Conservation (phyloP, 2,797 vertebrate genomes). For the Oophaga sylvatica region DNA sequence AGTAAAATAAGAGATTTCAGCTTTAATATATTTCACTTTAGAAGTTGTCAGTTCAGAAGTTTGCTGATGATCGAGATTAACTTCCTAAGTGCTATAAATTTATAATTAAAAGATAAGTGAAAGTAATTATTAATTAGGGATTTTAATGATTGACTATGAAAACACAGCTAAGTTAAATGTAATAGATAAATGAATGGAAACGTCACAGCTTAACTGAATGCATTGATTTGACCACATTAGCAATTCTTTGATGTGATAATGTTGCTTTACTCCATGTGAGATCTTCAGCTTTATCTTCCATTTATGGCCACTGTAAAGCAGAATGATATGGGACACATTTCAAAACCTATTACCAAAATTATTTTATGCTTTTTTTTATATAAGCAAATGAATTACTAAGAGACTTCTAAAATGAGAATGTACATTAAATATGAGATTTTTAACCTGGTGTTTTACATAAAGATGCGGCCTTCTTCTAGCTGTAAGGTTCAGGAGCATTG, state of each 20-base stretch:
- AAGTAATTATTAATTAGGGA: constrained; percentile 40
- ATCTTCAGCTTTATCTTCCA: constrained; percentile 32
- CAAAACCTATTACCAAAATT: not conserved
- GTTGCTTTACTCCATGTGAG: constrained; percentile 8
- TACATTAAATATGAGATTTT: not conserved
- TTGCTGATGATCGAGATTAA: not conserved
- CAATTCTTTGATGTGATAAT: constrained; percentile 26
- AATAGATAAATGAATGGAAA: constrained; percentile 35
- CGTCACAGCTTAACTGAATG: constrained; percentile 10
- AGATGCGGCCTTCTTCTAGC: not conserved
- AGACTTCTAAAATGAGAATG: not conserved
- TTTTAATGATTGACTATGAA: constrained; percentile 42
- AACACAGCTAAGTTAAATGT: constrained; percentile 24
- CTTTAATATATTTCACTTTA: not conserved
- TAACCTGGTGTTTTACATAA: not conserved
- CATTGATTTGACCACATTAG: constrained; percentile 51
- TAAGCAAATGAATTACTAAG: not conserved
- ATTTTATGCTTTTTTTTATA: not conserved
- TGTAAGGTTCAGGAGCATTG: not conserved
- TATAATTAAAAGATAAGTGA: constrained; percentile 17
- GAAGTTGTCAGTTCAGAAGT: not conserved
- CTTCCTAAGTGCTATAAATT: constrained; percentile 9
- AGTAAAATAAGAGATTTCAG: not conserved
- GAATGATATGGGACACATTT: not conserved
- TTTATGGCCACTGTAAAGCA: constrained; percentile 48